These are phyloP conservation scores for Cyprinodon variegatus DNA, from an alignment of 2,113 vertebrate genomes.

Conservation along the genomic window DNA sequence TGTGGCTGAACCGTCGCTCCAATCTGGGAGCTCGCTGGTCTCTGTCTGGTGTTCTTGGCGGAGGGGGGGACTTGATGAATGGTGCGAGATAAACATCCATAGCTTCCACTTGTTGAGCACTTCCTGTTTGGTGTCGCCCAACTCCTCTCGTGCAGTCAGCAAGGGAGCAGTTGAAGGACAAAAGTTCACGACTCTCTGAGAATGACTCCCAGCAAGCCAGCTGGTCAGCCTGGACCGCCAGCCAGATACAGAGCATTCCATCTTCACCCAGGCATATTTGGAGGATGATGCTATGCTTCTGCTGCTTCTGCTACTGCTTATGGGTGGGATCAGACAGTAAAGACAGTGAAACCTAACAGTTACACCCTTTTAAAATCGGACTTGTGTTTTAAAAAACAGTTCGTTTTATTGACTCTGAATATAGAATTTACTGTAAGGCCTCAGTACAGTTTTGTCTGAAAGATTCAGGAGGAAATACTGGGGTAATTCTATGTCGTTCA, in stretches of 20 bases:
- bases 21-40: conserved; percentile 1
- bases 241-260: conserved; percentile 65
- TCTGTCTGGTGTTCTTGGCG: conserved; percentile 41
- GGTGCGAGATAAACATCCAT: conserved; percentile 78
- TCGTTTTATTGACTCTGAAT: conserved; percentile 35
- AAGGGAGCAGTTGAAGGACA: conserved; percentile 72
- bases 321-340: conserved; percentile 56
- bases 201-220: conserved; percentile 69
- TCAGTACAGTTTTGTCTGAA: conserved; percentile 34
- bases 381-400: conserved; percentile 10
- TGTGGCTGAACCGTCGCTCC: conserved; percentile 10
- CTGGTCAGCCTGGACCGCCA: conserved; percentile 50
- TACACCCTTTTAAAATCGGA: conserved; percentile 27
- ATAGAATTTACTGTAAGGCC: conserved; percentile 51
- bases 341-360: conserved; percentile 55
- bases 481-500: conserved; percentile 25
- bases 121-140: conserved; percentile 83
- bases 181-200: conserved; percentile 79
- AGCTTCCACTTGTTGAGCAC: conserved; percentile 74
- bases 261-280: conserved; percentile 71
- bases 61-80: conserved; percentile 65
- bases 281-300: conserved; percentile 72
- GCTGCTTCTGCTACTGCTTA: neutral
- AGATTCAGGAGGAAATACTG: conserved; percentile 59
- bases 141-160: conserved; percentile 69